Evolutionary conservation across 2,888 invertebrate species (phyloP).

Genomic region (Eupithecia exiguata): DNA sequence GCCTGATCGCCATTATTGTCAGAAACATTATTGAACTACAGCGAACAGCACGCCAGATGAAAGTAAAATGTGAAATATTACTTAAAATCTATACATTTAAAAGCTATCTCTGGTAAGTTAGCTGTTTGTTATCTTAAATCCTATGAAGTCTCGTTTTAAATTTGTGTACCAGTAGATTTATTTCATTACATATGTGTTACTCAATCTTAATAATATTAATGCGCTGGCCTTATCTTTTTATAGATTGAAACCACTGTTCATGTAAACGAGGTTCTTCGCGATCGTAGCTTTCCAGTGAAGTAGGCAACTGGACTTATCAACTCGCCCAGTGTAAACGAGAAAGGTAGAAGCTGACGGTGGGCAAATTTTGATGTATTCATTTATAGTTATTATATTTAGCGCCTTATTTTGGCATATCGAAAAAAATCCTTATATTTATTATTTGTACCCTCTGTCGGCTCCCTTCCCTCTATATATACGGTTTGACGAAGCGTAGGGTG

Average conservation of each 20-base stretch:
- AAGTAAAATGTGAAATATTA: neutral
- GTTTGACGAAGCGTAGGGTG: conserved; percentile 21
- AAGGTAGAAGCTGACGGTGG: conserved; percentile 55
- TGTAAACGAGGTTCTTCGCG: conserved; percentile 5
- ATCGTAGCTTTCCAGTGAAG: neutral
- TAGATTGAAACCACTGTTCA: neutral
- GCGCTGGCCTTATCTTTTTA: neutral
- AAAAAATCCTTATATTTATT: conserved; percentile 44
- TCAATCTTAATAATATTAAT: neutral
- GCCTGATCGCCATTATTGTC: neutral
- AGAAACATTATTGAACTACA: neutral
- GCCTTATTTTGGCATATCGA: conserved; percentile 39
- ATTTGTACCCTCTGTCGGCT: conserved; percentile 59
- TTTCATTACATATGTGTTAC: neutral
- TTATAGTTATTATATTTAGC: conserved; percentile 51
- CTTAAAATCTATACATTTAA: neutral
- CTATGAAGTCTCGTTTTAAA: neutral
- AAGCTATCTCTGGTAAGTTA: neutral
- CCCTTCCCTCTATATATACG: conserved; percentile 39
- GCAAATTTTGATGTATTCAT: conserved; percentile 64
- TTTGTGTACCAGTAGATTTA: neutral
- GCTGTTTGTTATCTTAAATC: neutral
- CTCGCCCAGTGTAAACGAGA: conserved; percentile 20
- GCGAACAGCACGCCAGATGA: neutral
- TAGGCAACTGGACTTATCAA: conserved; percentile 13